phyloP scores from a whole-genome alignment of 2,113 vertebrate genomes.

The Lasiurus borealis region DNA sequence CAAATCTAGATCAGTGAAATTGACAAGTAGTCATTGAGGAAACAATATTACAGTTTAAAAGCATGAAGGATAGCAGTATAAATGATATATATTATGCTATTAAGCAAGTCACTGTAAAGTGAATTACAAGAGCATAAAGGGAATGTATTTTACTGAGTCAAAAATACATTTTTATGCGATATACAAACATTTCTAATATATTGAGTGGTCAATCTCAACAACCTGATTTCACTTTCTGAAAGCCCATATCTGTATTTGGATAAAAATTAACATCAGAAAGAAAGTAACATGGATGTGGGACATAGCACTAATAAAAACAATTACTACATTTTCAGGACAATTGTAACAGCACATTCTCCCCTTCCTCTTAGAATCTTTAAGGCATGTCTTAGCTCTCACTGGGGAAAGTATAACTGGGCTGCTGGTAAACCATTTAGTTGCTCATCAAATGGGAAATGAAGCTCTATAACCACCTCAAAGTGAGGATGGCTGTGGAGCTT shows the following conservation, averaged over 20 bases:
- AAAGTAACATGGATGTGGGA: conserved; percentile 26
- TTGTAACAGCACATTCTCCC: neutral
- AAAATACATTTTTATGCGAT: conserved; percentile 81
- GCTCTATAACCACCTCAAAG: neutral
- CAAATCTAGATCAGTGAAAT: conserved; percentile 88
- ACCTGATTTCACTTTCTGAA: conserved; percentile 64
- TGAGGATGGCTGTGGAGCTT: neutral
- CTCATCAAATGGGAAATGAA: neutral
- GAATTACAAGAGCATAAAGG: conserved; percentile 83
- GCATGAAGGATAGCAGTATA: conserved; percentile 85
- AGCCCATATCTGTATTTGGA: conserved; percentile 57
- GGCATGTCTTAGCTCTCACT: neutral
- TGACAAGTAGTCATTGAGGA: conserved; percentile 87
- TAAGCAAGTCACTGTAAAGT: conserved; percentile 84
- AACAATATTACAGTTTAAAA: conserved; percentile 87
- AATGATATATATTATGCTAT: conserved; percentile 86
- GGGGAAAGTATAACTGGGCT: neutral
- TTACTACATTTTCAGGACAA: neutral
- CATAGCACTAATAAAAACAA: neutral
- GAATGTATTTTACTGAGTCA: conserved; percentile 79
- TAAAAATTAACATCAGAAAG: conserved; percentile 61
- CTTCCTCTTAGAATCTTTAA: neutral
- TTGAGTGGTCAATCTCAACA: conserved; percentile 76
- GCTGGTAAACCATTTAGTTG: neutral
- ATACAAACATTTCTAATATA: conserved; percentile 76